phyloP scores from a whole-genome alignment of 2,797 vertebrate genomes.

The Linurgus olivaceus region DNA sequence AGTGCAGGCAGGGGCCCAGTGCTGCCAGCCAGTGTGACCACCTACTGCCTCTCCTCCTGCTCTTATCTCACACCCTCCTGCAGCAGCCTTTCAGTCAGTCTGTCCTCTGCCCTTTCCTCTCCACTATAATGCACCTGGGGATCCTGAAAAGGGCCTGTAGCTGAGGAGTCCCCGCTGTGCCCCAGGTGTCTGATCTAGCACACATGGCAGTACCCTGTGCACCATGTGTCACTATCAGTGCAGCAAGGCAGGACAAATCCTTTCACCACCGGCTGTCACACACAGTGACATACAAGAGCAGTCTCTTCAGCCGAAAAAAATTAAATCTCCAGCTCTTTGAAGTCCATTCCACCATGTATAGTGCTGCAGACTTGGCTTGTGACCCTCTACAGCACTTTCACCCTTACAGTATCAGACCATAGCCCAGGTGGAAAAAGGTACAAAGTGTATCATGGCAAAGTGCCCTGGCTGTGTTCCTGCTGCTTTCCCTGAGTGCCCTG shows the following conservation, averaged over 20 bases:
- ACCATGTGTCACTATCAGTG: fast-evolving
- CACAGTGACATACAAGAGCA: not conserved
- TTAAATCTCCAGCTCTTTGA: not conserved
- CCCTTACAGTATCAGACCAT: fast-evolving
- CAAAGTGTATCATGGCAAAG: not conserved
- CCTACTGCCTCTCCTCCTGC: not conserved
- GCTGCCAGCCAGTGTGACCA: not conserved
- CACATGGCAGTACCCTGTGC: not conserved
- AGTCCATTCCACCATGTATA: not conserved
- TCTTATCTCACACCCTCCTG: not conserved
- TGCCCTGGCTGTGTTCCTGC: not conserved
- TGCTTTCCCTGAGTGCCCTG: not conserved
- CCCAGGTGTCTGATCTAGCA: not conserved
- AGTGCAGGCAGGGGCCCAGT: fast-evolving
- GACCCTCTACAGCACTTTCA: not conserved
- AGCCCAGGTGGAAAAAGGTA: not conserved
- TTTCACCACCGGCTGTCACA: not conserved
- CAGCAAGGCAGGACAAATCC: not conserved
- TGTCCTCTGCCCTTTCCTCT: not conserved
- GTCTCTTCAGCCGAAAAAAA: not conserved
- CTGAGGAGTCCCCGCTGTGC: fast-evolving
- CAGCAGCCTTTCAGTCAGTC: not conserved
- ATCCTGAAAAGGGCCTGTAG: not conserved
- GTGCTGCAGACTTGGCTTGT: not conserved
- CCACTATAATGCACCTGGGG: not conserved